A percentile compares a stretch with the other conserved stretches of the same genome.
Evolutionary conservation across 2,797 vertebrate genomes (phyloP).

Genomic region (Distichodus sexfasciatus): DNA sequence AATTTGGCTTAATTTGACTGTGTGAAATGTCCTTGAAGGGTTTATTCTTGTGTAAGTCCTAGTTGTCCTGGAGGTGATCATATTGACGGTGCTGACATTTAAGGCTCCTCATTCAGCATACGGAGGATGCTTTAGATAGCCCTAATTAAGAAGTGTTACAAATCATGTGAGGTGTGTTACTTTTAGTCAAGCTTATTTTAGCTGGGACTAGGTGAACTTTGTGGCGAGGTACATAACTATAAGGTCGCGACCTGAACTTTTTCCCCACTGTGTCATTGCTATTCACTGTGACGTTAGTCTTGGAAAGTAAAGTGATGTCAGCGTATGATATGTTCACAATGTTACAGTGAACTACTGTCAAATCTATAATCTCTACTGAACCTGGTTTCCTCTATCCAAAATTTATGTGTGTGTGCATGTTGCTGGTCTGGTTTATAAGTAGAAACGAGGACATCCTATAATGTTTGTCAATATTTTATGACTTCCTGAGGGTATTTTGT

Average conservation of each 20-base stretch:
- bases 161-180: neutral
- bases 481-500: neutral
- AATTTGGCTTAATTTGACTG: constrained; percentile 1
- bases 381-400: too few species aligned
- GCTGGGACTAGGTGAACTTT: neutral
- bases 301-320: too few species aligned
- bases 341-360: too few species aligned
- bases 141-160: neutral
- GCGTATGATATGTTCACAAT: too few species aligned
- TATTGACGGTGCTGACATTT: neutral
- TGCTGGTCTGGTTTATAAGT: too few species aligned
- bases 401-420: too few species aligned
- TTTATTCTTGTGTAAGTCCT: neutral
- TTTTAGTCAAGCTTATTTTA: neutral
- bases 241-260: too few species aligned
- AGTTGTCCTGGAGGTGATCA: neutral
- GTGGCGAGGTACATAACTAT: too few species aligned
- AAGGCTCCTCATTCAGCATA: neutral
- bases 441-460: too few species aligned
- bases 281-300: too few species aligned
- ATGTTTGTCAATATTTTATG: neutral
- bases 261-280: too few species aligned
- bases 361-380: too few species aligned
- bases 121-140: neutral
- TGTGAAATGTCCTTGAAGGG: neutral